phyloP scores from a whole-genome alignment of 2,888 invertebrate genomes.

The Macaria notata region DNA sequence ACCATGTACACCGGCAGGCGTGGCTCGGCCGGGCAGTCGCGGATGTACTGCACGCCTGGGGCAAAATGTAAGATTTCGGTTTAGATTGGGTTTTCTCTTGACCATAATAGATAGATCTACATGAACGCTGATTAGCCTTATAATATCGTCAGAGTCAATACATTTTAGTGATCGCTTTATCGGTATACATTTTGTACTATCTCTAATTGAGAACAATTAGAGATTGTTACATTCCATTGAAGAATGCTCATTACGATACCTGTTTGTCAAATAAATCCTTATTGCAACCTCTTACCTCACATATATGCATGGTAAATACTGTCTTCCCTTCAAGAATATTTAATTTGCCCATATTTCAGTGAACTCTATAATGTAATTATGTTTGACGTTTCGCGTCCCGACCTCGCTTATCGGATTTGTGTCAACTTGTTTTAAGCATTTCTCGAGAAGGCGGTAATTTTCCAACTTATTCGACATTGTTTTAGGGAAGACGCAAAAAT shows the following conservation, averaged over 20 bases:
- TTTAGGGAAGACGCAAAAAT: constrained; percentile 3
- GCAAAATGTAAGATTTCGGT: background rate
- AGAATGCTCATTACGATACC: too few species aligned
- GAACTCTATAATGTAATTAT: constrained; percentile 19
- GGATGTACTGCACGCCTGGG: constrained; percentile 89
- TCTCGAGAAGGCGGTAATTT: constrained; percentile 9
- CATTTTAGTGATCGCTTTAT: too few species aligned
- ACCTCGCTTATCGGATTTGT: constrained; percentile 37
- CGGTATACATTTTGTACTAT: too few species aligned
- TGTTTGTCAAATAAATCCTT: too few species aligned
- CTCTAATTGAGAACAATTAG: too few species aligned
- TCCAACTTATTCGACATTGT: constrained; percentile 5
- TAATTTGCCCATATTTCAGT: background rate
- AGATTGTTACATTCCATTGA: too few species aligned
- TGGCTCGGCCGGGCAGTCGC: constrained; percentile 90
- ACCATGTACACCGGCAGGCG: constrained; percentile 91
- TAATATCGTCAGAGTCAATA: too few species aligned
- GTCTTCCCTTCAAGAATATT: background rate
- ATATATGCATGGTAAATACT: too few species aligned
- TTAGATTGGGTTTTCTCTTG: too few species aligned
- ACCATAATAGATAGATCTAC: too few species aligned
- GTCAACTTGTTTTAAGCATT: constrained; percentile 34
- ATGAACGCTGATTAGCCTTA: too few species aligned
- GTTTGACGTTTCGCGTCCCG: constrained; percentile 21
- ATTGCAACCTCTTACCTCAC: too few species aligned